Evolutionary conservation across 1,140 invertebrate genomes (phyloP), one percentile per base, ranked within the genome.

Genomic region (Hesperophylax magnus): DNA sequence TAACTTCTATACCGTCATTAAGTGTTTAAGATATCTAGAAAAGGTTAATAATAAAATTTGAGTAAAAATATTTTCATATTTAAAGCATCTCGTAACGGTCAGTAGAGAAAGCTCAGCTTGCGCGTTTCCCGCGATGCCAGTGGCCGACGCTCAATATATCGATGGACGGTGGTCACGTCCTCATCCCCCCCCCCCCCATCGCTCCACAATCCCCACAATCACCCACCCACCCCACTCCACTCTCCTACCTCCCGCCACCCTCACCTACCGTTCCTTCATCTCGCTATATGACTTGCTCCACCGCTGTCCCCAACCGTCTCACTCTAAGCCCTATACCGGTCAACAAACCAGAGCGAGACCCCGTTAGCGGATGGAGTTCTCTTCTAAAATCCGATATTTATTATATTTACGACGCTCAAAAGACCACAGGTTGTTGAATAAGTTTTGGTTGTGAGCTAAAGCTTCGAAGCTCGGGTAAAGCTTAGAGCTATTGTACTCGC

Each of bases 401-500:
- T 89, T 89, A 89, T 89, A 89, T 89, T 90, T 90, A 90, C 88
- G 89, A 90, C 88, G 88, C 88, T 90, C 88, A 89, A 89, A 89
- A 89, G 88, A 89, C 89, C 88, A 88, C 88, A 87, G 86, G 88
- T 89, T 88, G 89, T 87, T 87, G 88, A 89, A 89, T 89, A 89
- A 89, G 88, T 90, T 89, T 88, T 87, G 85, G 86, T 88, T 56
- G 86, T 88, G 89, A 90, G 71, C 53, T 75, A 58, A 56, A 75
- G 52, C 52, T 24, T 22, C 53, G 47, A 88, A 87, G 88, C 89
- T 87, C 86, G 87, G 86, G 86, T 85, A 87, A 87, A 58, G 87
- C 71, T 75, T 75, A 20, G 22, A 58, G 71, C 71, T 58, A 75
- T 75, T 75, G 71, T 75, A n/a, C 52, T 22, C 71, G 4, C 52